Percentiles rank a stretch among this genome's conserved stretches.
Conservation (phyloP, 2,797 vertebrate species). For the Gallirallus australis region DNA sequence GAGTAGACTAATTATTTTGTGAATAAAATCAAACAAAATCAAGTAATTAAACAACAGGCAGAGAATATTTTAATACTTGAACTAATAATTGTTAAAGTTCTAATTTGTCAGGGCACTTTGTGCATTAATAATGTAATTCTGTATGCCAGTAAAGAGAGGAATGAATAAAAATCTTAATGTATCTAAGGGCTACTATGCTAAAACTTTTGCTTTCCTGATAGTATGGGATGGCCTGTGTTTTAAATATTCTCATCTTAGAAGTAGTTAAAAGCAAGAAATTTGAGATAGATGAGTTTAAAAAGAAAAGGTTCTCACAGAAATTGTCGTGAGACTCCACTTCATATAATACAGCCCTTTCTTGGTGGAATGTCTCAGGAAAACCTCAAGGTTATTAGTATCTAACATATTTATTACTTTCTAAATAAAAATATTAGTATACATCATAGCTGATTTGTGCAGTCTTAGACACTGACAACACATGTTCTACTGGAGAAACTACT, state of each 20-base stretch:
- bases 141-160: not conserved
- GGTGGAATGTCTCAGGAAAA: not conserved
- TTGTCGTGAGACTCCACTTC: fast-evolving
- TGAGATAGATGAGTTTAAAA: not conserved
- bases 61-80: not conserved
- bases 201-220: not conserved
- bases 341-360: not conserved
- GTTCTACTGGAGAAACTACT: not conserved
- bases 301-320: not conserved
- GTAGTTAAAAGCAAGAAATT: not conserved
- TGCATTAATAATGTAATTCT: not conserved
- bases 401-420: not conserved
- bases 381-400: not conserved
- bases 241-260: not conserved
- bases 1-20: conserved; percentile 60
- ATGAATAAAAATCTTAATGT: not conserved
- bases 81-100: not conserved
- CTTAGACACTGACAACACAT: not conserved
- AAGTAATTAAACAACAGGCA: conserved; percentile 44
- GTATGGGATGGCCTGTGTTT: not conserved
- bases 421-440: not conserved
- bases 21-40: conserved; percentile 66
- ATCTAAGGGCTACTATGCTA: not conserved
- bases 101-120: not conserved
- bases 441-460: not conserved